Percentiles rank a stretch among this genome's conserved stretches.
These are phyloP conservation scores for Teleopsis dalmanni DNA, from an alignment of 1,140 invertebrate genomes.

Conservation along the genomic window DNA sequence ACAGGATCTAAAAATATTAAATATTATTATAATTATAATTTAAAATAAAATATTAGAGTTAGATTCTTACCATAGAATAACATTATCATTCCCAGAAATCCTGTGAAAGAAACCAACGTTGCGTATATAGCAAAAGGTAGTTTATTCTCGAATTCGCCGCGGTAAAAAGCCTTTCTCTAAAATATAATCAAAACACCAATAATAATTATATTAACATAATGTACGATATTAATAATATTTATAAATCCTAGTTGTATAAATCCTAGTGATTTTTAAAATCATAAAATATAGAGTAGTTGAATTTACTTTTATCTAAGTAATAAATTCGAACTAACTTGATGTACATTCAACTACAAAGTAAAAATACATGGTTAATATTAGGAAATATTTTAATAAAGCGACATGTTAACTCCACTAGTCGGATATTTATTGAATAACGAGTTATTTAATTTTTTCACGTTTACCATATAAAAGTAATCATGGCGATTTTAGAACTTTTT, in stretches of 20 bases:
- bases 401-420: no score
- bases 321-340: no score
- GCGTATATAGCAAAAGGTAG: conserved; percentile 22
- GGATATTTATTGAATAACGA: no score
- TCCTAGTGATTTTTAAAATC: no score
- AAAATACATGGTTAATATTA: no score
- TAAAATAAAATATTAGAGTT: neutral
- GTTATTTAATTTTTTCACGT: no score
- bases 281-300: no score
- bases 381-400: no score
- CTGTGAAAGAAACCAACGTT: conserved; percentile 17
- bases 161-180: conserved; percentile 18
- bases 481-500: no score
- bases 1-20: conserved; percentile 15
- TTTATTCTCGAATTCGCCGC: conserved; percentile 22
- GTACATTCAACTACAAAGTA: no score
- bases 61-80: conserved; percentile 19
- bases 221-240: neutral
- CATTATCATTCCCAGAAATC: conserved; percentile 16
- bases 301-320: no score
- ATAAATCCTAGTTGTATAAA: neutral
- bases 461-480: no score
- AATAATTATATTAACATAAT: conserved; percentile 10
- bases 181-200: conserved; percentile 2
- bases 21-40: neutral